phyloP scores from a whole-genome alignment of 1,140 invertebrate species.

The Drosophila subobscura region DNA sequence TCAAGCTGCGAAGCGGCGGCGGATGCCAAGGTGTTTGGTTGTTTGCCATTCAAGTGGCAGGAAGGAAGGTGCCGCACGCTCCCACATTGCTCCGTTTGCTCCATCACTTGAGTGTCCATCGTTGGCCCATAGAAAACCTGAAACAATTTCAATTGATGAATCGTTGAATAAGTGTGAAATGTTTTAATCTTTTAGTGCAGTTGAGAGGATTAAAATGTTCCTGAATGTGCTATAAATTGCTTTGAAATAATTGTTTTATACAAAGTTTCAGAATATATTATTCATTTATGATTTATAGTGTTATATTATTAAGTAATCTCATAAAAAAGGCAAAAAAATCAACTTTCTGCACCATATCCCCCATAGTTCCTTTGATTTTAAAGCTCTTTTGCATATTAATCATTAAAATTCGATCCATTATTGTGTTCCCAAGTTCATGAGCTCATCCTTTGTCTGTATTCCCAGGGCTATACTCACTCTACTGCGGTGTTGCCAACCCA shows the following conservation, averaged over 20 bases:
- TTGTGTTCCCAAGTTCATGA: background rate
- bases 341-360: too few relatives aligned
- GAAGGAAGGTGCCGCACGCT: background rate
- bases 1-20: conserved; percentile 28
- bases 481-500: too few relatives aligned
- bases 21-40: conserved; percentile 13
- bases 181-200: too few relatives aligned
- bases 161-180: too few relatives aligned
- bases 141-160: too few relatives aligned
- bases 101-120: too few relatives aligned
- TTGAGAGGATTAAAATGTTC: too few relatives aligned
- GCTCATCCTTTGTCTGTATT: background rate
- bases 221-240: too few relatives aligned
- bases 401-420: conserved; percentile 7
- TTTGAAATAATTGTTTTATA: too few relatives aligned
- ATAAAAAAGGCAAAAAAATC: background rate
- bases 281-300: background rate
- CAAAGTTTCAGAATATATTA: too few relatives aligned
- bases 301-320: background rate
- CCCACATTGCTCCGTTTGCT: too few relatives aligned
- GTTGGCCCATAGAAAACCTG: too few relatives aligned
- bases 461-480: background rate
- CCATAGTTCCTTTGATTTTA: background rate
- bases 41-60: conserved; percentile 25
- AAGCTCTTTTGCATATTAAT: conserved; percentile 3